Evolutionary conservation across 1,140 invertebrate genomes (phyloP).

Genomic region (Lordiphosa mommai): DNA sequence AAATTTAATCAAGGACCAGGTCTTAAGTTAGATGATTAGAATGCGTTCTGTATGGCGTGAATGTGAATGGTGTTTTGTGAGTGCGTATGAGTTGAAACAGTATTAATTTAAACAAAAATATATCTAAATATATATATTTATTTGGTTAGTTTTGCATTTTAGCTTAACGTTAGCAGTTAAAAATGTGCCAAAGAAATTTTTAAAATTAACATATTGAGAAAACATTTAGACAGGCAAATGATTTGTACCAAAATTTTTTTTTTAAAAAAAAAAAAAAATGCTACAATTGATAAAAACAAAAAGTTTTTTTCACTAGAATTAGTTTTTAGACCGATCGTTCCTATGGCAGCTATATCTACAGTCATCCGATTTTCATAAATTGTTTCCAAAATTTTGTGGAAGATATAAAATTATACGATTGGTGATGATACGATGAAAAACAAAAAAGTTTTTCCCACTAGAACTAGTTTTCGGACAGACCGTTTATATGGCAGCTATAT

Average conservation of each 20-base stretch:
- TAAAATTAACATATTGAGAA: background rate
- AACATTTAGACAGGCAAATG: background rate
- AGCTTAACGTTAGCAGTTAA: slow-evolving; percentile 14
- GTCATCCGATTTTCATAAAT: too few relatives aligned
- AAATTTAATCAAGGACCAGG: slow-evolving; percentile 23
- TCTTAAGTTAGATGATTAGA: slow-evolving; percentile 16
- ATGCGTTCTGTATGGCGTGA: slow-evolving; percentile 21
- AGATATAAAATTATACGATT: too few relatives aligned
- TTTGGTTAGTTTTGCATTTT: slow-evolving; percentile 32
- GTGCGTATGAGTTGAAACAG: slow-evolving; percentile 12
- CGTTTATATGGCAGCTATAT: too few relatives aligned
- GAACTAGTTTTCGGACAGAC: too few relatives aligned
- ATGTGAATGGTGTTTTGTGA: background rate
- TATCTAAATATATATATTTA: background rate
- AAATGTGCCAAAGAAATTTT: slow-evolving; percentile 21
- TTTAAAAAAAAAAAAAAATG: too few relatives aligned
- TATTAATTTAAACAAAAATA: slow-evolving; percentile 11
- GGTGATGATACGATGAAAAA: too few relatives aligned
- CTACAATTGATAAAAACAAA: too few relatives aligned
- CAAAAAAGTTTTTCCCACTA: too few relatives aligned
- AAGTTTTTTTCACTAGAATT: too few relatives aligned
- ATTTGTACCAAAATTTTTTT: background rate
- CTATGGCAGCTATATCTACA: too few relatives aligned
- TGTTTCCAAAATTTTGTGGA: too few relatives aligned
- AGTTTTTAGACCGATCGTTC: too few relatives aligned